These are phyloP conservation scores for Macrocentrus cingulum DNA, from an alignment of 1,140 invertebrate genomes.

Conservation along the genomic window DNA sequence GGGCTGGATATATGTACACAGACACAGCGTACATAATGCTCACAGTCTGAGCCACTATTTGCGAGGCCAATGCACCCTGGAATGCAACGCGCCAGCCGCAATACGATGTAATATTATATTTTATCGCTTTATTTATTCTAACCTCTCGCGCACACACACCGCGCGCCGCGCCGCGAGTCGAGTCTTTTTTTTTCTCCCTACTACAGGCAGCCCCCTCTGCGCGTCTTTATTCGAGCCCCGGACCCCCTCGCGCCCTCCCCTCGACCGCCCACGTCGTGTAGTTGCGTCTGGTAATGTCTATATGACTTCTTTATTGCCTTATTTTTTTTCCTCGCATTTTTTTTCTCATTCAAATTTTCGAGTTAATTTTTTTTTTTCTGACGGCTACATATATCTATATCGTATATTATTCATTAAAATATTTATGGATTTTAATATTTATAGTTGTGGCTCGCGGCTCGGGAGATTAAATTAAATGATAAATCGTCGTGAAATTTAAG, in stretches of 20 bases:
- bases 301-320: not conserved
- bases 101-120: slow-evolving; percentile 53
- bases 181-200: not conserved
- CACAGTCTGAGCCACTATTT: slow-evolving; percentile 39
- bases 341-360: too few relatives aligned
- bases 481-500: too few relatives aligned
- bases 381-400: too few relatives aligned
- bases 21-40: slow-evolving; percentile 24
- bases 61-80: slow-evolving; percentile 57
- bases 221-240: slow-evolving; percentile 18
- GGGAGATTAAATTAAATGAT: too few relatives aligned
- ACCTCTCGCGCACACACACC: slow-evolving; percentile 40
- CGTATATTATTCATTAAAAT: too few relatives aligned
- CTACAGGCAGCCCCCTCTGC: slow-evolving; percentile 7
- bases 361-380: too few relatives aligned
- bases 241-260: too few relatives aligned
- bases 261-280: slow-evolving; percentile 18
- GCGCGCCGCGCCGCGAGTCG: too few relatives aligned
- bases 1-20: slow-evolving; percentile 15
- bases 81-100: slow-evolving; percentile 52
- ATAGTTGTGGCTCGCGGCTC: too few relatives aligned
- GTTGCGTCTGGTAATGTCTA: not conserved
- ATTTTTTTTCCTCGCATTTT: slow-evolving; percentile 18
- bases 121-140: slow-evolving; percentile 56
- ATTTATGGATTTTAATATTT: too few relatives aligned